phyloP scores from a whole-genome alignment of 2,797 vertebrate species.

The Diglossa cyanea region DNA sequence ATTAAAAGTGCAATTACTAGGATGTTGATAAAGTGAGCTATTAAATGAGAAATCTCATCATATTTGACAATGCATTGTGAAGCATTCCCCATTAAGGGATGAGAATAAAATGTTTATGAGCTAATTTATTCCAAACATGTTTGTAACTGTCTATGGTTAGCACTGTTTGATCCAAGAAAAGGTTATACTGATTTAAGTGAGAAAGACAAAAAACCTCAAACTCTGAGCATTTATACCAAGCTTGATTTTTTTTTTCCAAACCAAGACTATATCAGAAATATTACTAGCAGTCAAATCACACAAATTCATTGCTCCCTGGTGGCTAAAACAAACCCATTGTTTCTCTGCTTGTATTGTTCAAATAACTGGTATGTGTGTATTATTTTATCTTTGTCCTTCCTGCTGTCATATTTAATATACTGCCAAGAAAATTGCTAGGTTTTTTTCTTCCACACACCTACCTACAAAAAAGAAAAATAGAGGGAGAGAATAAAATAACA shows the following conservation, averaged over 20 bases:
- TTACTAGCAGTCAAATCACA: background rate
- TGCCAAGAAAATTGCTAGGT: background rate
- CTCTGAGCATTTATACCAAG: background rate
- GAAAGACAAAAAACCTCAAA: background rate
- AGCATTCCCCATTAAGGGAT: constrained; percentile 17
- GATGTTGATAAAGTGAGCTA: constrained; percentile 37
- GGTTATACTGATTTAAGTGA: background rate
- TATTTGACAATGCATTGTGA: constrained; percentile 43
- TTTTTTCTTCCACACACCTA: background rate
- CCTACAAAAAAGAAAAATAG: background rate
- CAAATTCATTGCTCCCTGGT: constrained; percentile 6
- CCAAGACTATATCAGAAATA: constrained; percentile 2
- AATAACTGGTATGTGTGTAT: background rate
- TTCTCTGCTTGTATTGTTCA: background rate
- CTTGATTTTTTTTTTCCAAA: background rate
- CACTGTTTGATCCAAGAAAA: constrained; percentile 31
- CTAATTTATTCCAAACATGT: constrained; percentile 45
- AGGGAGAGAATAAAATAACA: background rate
- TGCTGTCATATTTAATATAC: background rate
- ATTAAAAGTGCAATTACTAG: constrained; percentile 36
- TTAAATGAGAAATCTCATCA: constrained; percentile 57
- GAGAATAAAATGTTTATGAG: constrained; percentile 64
- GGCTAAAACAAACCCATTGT: background rate
- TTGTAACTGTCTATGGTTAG: constrained; percentile 26
- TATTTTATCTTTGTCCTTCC: constrained; percentile 10